These are phyloP conservation scores for Prionailurus viverrinus DNA, from an alignment of 2,113 vertebrate species.

Conservation along the genomic window DNA sequence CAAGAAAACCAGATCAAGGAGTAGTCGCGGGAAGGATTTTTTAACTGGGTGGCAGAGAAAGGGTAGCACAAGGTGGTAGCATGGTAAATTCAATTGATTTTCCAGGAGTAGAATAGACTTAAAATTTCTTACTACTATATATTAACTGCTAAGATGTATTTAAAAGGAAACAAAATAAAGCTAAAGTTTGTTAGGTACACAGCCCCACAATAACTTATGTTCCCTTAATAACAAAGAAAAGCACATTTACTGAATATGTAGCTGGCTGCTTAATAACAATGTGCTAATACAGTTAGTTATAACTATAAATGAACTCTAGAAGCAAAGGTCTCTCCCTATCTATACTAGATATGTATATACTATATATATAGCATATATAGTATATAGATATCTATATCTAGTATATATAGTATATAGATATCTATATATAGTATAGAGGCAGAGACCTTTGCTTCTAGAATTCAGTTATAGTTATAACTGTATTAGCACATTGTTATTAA, in stretches of 20 bases:
- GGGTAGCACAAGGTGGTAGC: rapidly evolving
- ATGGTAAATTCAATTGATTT: neutral
- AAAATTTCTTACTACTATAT: neutral
- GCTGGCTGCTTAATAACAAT: neutral
- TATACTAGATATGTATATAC: no score
- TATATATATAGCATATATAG: no score
- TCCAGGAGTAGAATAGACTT: neutral
- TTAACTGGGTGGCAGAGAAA: neutral
- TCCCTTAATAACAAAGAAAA: conserved; percentile 51
- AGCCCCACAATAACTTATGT: neutral
- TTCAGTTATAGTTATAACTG: neutral
- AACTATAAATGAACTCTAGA: neutral
- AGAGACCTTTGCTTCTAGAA: neutral
- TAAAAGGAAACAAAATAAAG: conserved; percentile 46
- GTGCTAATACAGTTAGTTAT: neutral
- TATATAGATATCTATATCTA: no score
- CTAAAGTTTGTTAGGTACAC: neutral
- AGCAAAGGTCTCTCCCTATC: neutral
- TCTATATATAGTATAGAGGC: neutral
- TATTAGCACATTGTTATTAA: neutral
- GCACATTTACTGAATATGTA: neutral
- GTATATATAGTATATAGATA: no score
- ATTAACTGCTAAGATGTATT: neutral
- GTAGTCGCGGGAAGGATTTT: neutral
- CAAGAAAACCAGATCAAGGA: conserved; percentile 56